Evolutionary conservation across 2,113 vertebrate species (phyloP), one percentile per base, ranked within the genome.

Genomic region (Salvelinus fontinalis): DNA sequence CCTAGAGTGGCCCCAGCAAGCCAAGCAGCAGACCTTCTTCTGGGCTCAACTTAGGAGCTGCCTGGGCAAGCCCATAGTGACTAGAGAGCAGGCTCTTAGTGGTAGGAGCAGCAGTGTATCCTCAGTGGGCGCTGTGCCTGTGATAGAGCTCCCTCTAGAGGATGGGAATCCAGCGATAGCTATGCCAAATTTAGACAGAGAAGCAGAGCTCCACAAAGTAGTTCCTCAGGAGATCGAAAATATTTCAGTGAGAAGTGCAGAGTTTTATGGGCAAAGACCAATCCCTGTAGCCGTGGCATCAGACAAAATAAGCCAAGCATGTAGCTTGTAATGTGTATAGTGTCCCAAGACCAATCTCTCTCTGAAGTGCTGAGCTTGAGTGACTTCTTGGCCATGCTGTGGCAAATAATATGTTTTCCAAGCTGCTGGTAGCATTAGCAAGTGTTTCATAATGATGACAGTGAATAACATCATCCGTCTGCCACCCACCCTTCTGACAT

Each of bases 1-100:
- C 86, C 84, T 96, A 79, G 95, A 96, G 86, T 96, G 95, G 95
- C 95, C 95, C 0, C 76, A 76, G 6, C 93, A 96, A 54, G 73
- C 77, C 2, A 93, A 84, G 22, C 89, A 94, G 8, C 92, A 93
- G 39, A 73, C 77, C 0, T 96, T 96, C 77, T 96, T 96, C 89
- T 96, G 95, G 95, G 80, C 89, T 0, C 95, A 96, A 87, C 87
- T 96, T 18, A 91, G 57, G 2, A 91, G 88, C 1, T 93, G 95
- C 7, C 73, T 96, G 81, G 95, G 95, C 2, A 92, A 76, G 51
- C 92, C 94, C 0, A 78, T 51, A 0, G 48, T 70, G 3, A 72
- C 64, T 20, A 75, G 34, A 29, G 75, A 82, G 34, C 44, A 11
- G 82, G 0, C 27, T 27, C 76, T 78, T 22, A 89, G 84, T 18